A percentile compares a stretch with the other conserved stretches of the same genome.
Conservation (phyloP, 2,113 vertebrate species). For the Amphilophus citrinellus region DNA sequence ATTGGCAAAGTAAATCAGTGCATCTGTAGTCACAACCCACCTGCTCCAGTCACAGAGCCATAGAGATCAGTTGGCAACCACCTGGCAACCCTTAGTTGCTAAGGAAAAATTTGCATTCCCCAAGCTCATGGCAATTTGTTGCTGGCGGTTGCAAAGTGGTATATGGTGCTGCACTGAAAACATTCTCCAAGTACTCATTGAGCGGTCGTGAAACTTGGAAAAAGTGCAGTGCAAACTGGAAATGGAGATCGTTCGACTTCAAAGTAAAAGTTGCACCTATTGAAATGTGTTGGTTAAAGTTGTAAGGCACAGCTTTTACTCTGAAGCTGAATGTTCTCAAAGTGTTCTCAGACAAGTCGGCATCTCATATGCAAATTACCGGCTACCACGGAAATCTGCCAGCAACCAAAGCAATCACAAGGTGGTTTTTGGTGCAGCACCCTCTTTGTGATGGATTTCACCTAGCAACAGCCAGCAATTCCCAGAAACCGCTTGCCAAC, state of each 20-base stretch:
- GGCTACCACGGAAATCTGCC: not conserved
- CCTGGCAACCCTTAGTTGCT: not conserved
- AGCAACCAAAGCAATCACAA: not conserved
- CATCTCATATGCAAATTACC: not conserved
- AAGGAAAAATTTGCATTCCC: not conserved
- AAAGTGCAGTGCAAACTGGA: not conserved
- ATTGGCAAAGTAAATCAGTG: no score
- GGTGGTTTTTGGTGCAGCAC: not conserved
- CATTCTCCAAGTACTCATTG: not conserved
- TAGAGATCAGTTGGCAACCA: no score
- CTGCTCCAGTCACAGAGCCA: not conserved
- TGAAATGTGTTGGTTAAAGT: not conserved
- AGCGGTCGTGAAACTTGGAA: not conserved
- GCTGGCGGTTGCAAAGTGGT: not conserved
- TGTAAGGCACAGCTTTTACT: accelerated
- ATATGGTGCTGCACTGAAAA: not conserved
- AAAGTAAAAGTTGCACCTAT: not conserved
- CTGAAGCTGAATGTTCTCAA: not conserved
- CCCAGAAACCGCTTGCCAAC: not conserved
- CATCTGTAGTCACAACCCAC: not conserved
- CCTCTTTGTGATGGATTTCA: not conserved
- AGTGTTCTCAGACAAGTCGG: not conserved
- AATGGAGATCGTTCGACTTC: not conserved
- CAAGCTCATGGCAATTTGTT: not conserved
- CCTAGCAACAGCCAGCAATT: no score